Percentiles rank a stretch among this genome's conserved stretches.
Conservation (phyloP, 2,797 vertebrate genomes). For the Mastacembelus armatus region DNA sequence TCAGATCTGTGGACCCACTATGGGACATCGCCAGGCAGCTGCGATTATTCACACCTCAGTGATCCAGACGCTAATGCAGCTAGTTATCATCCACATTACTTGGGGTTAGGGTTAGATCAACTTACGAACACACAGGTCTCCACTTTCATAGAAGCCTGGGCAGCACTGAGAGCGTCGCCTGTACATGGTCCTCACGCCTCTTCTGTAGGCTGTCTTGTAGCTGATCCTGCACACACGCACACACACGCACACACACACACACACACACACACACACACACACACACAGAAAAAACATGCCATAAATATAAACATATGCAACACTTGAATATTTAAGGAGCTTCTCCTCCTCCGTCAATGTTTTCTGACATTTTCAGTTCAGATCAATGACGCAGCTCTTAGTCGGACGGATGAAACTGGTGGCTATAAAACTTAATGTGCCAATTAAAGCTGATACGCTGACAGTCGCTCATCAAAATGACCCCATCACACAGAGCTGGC, state of each 20-base stretch:
- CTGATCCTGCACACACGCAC: conserved; percentile 88
- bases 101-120: too few relatives aligned
- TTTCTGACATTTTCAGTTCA: conserved; percentile 57
- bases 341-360: conserved; percentile 46
- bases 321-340: conserved; percentile 9
- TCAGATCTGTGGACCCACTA: too few relatives aligned
- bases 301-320: conserved; percentile 9
- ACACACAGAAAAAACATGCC: neutral
- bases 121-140: conserved; percentile 89
- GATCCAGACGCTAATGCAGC: too few relatives aligned
- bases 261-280: conserved; percentile 9
- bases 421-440: conserved; percentile 71
- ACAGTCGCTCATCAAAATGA: conserved; percentile 53
- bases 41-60: too few relatives aligned
- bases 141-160: conserved; percentile 92
- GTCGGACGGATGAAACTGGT: conserved; percentile 60
- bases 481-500: conserved; percentile 33
- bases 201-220: conserved; percentile 93
- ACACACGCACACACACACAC: conserved; percentile 13
- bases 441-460: conserved; percentile 59
- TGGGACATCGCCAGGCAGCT: too few relatives aligned
- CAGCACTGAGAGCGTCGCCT: conserved; percentile 93
- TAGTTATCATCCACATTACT: too few relatives aligned
- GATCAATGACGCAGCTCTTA: conserved; percentile 45
- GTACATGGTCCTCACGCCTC: conserved; percentile 95